Conservation (phyloP, 92 coral and sea anemone species). For the Epizoanthus fatuus region DNA sequence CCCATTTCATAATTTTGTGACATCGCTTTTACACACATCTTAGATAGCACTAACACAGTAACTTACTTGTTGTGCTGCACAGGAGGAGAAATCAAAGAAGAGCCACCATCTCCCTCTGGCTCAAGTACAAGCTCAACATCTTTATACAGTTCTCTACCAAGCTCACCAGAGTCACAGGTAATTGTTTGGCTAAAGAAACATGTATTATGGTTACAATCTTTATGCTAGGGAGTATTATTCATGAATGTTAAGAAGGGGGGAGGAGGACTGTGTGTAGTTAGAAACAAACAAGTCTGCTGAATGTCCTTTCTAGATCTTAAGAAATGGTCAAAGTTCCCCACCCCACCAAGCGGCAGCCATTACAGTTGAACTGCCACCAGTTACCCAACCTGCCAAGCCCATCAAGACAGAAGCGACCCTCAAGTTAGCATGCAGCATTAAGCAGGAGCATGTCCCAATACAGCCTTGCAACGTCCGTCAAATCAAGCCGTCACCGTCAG, state of each 20-base stretch:
- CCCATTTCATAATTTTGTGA: no score
- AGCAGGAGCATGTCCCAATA: conserved; percentile 73
- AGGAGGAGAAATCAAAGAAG: conserved; percentile 88
- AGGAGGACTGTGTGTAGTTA: no score
- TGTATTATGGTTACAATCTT: no score
- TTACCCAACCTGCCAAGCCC: conserved; percentile 42
- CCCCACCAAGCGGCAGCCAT: conserved; percentile 66
- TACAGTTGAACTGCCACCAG: conserved; percentile 58
- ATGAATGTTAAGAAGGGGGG: no score
- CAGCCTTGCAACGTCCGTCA: conserved; percentile 84
- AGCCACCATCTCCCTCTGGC: conserved; percentile 88
- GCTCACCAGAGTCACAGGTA: conserved; percentile 99
- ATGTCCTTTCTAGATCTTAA: conserved; percentile 58
- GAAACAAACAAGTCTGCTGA: background rate
- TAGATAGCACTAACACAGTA: no score
- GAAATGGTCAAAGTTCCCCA: conserved; percentile 86
- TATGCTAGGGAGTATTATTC: no score
- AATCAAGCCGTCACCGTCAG: conserved; percentile 62
- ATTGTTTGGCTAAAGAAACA: background rate
- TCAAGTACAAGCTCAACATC: conserved; percentile 80
- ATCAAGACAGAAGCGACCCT: conserved; percentile 78
- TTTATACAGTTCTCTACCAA: conserved; percentile 85
- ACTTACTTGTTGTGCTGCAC: background rate
- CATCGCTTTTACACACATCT: no score
- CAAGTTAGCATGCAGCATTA: conserved; percentile 70